Evolutionary conservation across 2,888 invertebrate species (phyloP), one percentile per base, ranked within the genome.

Genomic region (Plutella xylostella): DNA sequence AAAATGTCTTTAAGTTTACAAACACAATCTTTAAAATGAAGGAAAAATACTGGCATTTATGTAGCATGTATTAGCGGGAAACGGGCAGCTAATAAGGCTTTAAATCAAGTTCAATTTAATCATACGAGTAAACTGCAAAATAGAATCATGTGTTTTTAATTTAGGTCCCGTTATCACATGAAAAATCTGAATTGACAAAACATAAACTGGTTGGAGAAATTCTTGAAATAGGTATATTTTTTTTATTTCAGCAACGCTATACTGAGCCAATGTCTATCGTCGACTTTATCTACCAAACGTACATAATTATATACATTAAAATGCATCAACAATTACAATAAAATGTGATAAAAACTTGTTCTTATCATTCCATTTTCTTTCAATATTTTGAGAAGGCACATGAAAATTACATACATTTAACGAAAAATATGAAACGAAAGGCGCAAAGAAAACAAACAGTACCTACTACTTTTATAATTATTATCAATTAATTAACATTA

Each of bases 371-470:
- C 43, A 57, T 60, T 67, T 58, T 61, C 61, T 69, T 67, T 60
- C 65, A 72, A 69, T 68, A 74, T 65, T 72, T 71, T 80, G 75
- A 75, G 77, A 83, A 83, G 83, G 83, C 83, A 83, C 83, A 82
- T 83, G 82, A 75, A 80, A 78, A 68, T 72, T 68, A n/a, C n/a
- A n/a, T n/a, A 78, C 63, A 74, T 78, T 82, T 68, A 60, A 74
- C 73, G 63, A 56, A 61, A 61, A 33, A 21, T 9, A 31, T 22
- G 17, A n/a, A n/a, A n/a, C 15, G 25, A n/a, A n/a, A 5, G 19
- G 19, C 11, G 20, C n/a, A 3, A 19, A 11, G 18, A 37, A 37
- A 37, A 4, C 12, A 35, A n/a, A n/a, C n/a, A 34, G 17, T 34
- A 15, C 15, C 34, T n/a, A n/a, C n/a, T n/a, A n/a, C n/a, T 3